phyloP scores from a whole-genome alignment of 1,140 invertebrate species.

The Heliconius hewitsoni region DNA sequence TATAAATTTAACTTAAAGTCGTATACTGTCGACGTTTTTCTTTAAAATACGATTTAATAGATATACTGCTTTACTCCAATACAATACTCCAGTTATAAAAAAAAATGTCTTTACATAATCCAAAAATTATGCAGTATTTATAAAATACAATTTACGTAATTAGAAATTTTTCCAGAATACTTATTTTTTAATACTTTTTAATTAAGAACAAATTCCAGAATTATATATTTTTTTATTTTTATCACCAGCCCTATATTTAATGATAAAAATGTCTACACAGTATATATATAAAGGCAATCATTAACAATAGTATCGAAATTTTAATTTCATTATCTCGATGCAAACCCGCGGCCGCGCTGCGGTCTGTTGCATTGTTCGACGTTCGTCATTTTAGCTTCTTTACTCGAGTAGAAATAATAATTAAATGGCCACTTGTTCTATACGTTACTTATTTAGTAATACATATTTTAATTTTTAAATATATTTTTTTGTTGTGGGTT shows the following conservation, averaged over 20 bases:
- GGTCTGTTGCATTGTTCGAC: not conserved
- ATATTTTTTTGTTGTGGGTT: not conserved
- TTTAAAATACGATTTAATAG: not conserved
- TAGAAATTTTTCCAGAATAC: no score
- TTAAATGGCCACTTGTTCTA: not conserved
- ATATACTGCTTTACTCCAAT: not conserved
- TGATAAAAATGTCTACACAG: not conserved
- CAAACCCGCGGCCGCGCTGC: not conserved
- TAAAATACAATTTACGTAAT: no score
- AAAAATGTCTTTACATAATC: no score
- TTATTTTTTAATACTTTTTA: no score
- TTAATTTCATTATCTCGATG: not conserved
- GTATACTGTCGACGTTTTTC: not conserved
- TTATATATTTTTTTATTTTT: not conserved
- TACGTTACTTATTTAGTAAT: not conserved
- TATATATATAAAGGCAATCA: not conserved
- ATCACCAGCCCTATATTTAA: not conserved
- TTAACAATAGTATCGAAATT: not conserved
- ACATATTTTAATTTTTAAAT: not conserved
- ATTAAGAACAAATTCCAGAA: no score
- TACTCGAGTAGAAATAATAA: not conserved
- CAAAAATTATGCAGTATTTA: no score
- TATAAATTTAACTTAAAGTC: not conserved
- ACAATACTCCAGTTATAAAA: no score
- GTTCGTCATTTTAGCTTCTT: not conserved